Percentiles rank a stretch among this genome's conserved stretches.
These are phyloP conservation scores for Caenorhabditis remanei DNA, from an alignment of 1,140 invertebrate genomes.

Conservation along the genomic window DNA sequence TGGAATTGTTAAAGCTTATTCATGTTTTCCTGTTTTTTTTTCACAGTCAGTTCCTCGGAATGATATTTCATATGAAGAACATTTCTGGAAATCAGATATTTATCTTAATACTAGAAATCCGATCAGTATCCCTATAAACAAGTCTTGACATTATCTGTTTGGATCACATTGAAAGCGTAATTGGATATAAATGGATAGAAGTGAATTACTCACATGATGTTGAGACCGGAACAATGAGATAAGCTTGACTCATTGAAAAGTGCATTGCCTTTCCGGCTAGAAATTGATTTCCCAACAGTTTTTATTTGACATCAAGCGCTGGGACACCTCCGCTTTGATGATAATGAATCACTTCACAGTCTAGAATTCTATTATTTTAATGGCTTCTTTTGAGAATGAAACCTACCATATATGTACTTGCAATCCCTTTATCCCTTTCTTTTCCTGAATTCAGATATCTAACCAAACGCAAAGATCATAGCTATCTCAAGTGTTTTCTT, in stretches of 20 bases:
- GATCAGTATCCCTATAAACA: neutral
- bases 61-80: no score
- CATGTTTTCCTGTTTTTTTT: no score
- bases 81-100: no score
- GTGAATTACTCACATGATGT: neutral
- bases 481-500: neutral
- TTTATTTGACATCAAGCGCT: no score
- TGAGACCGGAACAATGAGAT: neutral
- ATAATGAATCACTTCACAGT: no score
- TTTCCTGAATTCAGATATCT: no score
- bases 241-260: slow-evolving; percentile 1
- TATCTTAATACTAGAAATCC: no score
- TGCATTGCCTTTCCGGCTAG: neutral
- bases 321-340: no score
- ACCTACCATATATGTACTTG: neutral
- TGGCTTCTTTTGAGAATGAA: neutral
- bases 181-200: neutral
- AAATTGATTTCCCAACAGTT: no score
- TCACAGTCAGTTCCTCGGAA: no score
- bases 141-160: neutral
- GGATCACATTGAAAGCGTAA: neutral
- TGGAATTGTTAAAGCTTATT: neutral
- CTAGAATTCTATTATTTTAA: neutral
- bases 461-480: neutral
- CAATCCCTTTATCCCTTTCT: no score